Evolutionary conservation across 2,797 vertebrate species (phyloP).

Genomic region (Characodon lateralis): DNA sequence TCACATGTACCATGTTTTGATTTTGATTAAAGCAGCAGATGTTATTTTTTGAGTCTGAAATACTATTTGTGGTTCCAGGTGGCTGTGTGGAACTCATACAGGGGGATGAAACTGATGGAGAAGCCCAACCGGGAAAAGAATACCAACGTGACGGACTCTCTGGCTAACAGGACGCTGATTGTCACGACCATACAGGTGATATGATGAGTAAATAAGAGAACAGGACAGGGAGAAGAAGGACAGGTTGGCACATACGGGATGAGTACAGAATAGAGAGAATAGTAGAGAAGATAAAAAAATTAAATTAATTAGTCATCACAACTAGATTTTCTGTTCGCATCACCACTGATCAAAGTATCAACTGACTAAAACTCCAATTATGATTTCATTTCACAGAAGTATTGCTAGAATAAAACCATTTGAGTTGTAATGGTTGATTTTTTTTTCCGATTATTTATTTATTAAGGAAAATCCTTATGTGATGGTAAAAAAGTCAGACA

Average conservation of each 20-base stretch:
- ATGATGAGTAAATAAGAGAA: constrained; percentile 49
- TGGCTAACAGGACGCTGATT: constrained; percentile 94
- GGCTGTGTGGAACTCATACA: constrained; percentile 94
- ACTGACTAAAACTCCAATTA: constrained; percentile 1
- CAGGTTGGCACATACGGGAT: constrained; percentile 15
- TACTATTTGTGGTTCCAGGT: constrained; percentile 81
- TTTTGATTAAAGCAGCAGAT: constrained; percentile 21
- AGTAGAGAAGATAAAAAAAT: background rate
- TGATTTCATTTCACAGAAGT: background rate
- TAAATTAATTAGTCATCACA: background rate
- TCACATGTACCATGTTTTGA: constrained; percentile 7
- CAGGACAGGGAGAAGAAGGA: constrained; percentile 10
- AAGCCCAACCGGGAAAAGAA: constrained; percentile 81
- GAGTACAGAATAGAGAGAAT: constrained; percentile 7
- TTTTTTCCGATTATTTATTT: background rate
- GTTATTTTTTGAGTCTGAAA: constrained; percentile 29
- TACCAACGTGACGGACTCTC: constrained; percentile 90
- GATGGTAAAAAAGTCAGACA: constrained; percentile 96
- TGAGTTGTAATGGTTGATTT: background rate
- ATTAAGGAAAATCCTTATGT: constrained; percentile 96
- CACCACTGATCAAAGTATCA: background rate
- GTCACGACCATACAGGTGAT: constrained; percentile 97
- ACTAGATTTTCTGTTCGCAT: background rate
- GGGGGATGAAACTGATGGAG: constrained; percentile 93
- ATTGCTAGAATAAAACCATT: background rate